These are phyloP conservation scores for Lytechinus variegatus DNA, from an alignment of 35 echinoderm and acorn worm species.

Conservation along the genomic window DNA sequence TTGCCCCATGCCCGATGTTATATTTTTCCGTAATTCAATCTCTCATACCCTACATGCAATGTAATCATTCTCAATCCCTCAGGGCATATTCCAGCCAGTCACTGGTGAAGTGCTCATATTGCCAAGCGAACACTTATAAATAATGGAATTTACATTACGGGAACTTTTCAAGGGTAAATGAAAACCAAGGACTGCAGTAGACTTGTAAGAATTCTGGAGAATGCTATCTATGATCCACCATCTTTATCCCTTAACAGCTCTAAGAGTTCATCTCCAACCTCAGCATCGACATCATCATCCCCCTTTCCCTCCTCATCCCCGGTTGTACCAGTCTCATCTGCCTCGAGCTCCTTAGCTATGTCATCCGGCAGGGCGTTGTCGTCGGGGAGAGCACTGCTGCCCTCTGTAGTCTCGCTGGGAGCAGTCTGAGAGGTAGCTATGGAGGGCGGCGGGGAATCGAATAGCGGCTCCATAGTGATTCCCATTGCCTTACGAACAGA, in stretches of 20 bases:
- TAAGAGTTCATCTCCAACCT: constrained; percentile 41
- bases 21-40: too few species aligned
- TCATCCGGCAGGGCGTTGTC: constrained; percentile 43
- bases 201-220: background rate
- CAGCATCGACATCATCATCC: constrained; percentile 24
- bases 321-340: background rate
- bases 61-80: too few species aligned
- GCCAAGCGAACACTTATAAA: too few species aligned
- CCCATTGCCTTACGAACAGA: constrained; percentile 37
- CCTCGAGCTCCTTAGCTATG: constrained; percentile 38
- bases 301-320: constrained; percentile 38
- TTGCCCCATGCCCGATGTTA: too few species aligned
- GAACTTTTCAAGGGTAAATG: too few species aligned
- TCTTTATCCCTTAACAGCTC: constrained; percentile 42
- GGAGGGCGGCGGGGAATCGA: background rate
- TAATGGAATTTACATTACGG: too few species aligned
- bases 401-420: constrained; percentile 27
- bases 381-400: background rate
- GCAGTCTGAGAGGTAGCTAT: background rate
- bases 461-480: constrained; percentile 15
- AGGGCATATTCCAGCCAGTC: too few species aligned
- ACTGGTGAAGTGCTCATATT: too few species aligned
- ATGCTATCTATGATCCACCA: background rate
- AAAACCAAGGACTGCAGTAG: too few species aligned
- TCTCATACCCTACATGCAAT: too few species aligned